A percentile compares a stretch with the other conserved stretches of the same genome.
These are phyloP conservation scores for Epinephelus lanceolatus DNA, from an alignment of 2,113 vertebrate species.

Conservation along the genomic window DNA sequence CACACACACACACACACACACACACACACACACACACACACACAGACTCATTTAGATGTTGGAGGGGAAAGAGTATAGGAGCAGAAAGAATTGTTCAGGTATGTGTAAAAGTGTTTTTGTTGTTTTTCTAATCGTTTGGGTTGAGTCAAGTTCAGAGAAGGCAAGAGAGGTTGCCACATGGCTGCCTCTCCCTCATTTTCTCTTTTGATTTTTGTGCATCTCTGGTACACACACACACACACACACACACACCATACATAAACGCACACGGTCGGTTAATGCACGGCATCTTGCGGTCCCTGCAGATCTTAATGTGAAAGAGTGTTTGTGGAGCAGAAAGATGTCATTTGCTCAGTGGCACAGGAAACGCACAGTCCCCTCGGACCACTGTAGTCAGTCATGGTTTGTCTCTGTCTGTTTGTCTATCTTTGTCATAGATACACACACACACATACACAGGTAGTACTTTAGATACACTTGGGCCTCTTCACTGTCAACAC, in stretches of 20 bases:
- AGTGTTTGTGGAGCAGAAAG: constrained; percentile 77
- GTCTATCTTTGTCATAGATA: constrained; percentile 58
- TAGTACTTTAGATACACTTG: constrained; percentile 58
- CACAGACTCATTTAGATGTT: constrained; percentile 35
- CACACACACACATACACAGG: constrained; percentile 37
- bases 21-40: constrained; percentile 43
- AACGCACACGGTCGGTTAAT: constrained; percentile 5
- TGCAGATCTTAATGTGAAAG: constrained; percentile 65
- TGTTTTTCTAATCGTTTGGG: constrained; percentile 19
- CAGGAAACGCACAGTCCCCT: constrained; percentile 67
- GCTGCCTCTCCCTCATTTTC: constrained; percentile 23
- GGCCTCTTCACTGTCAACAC: constrained; percentile 71
- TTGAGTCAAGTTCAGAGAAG: constrained; percentile 36
- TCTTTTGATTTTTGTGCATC: constrained; percentile 44
- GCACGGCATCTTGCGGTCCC: constrained; percentile 34
- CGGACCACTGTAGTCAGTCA: constrained; percentile 55
- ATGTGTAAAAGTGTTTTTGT: constrained; percentile 18
- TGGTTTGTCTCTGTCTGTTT: constrained; percentile 68
- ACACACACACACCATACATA: neutral
- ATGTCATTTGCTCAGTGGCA: constrained; percentile 76
- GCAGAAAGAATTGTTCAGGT: constrained; percentile 27
- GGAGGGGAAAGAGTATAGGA: constrained; percentile 5
- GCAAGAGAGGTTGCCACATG: constrained; percentile 31
- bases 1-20: neutral
- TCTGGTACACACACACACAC: neutral